Conservation (phyloP, 2,888 invertebrate species). For the Aphidoletes aphidimyza region DNA sequence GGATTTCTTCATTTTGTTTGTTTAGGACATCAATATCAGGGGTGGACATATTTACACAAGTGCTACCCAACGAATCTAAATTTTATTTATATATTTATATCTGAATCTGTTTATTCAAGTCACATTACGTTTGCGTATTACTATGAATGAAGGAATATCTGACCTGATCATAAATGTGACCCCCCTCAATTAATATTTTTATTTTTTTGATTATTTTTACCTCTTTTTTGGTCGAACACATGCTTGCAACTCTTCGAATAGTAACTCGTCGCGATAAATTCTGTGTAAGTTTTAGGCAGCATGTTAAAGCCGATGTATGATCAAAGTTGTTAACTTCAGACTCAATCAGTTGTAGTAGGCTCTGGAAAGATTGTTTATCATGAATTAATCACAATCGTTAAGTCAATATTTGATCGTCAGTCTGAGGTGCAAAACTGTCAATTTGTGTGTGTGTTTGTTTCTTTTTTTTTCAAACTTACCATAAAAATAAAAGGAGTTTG, state of each 20-base stretch:
- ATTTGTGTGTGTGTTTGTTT: too few species aligned
- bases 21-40: too few species aligned
- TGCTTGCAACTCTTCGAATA: not conserved
- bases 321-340: not conserved
- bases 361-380: not conserved
- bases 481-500: constrained; percentile 64
- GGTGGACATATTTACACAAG: too few species aligned
- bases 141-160: not conserved
- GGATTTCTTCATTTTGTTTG: not conserved
- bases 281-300: not conserved
- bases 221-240: not conserved
- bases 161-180: not conserved
- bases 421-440: not conserved
- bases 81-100: too few species aligned
- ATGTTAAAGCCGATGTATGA: not conserved
- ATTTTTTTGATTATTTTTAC: not conserved
- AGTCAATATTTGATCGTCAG: not conserved
- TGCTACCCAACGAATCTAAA: too few species aligned
- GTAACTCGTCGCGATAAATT: not conserved
- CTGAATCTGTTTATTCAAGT: too few species aligned
- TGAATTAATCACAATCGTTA: not conserved
- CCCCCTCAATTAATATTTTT: not conserved
- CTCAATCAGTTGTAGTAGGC: not conserved
- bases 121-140: too few species aligned
- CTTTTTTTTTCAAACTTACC: constrained; percentile 53